Conservation (phyloP, 2,888 invertebrate species). For the Rhorus exstirpatorius region DNA sequence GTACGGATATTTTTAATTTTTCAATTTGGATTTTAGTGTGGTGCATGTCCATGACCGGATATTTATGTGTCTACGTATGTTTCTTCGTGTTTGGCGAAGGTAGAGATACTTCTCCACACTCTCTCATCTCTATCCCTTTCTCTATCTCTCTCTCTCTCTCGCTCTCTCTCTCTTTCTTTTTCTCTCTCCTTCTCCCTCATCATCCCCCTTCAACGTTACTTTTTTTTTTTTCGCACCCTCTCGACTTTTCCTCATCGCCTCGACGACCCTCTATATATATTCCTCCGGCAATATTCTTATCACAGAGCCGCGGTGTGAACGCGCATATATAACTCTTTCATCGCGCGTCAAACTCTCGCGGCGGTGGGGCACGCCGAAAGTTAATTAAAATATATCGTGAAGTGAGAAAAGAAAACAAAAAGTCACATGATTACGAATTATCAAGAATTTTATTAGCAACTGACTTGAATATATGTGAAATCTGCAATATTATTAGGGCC, state of each 20-base stretch:
- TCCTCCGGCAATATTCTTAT: no score
- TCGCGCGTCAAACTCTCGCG: no score
- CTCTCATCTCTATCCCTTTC: no score
- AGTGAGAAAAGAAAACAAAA: not conserved
- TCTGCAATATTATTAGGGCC: no score
- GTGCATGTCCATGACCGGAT: no score
- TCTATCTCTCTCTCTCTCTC: no score
- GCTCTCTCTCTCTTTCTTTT: no score
- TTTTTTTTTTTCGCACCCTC: conserved; percentile 15
- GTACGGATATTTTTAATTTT: conserved; percentile 25
- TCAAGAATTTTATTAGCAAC: conserved; percentile 21
- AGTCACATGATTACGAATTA: not conserved
- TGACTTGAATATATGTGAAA: not conserved
- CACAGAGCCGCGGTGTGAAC: no score
- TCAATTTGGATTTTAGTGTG: not conserved
- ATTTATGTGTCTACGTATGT: no score
- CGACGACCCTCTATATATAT: not conserved
- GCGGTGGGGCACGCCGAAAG: not conserved
- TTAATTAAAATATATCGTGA: conserved; percentile 21
- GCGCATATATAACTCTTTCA: no score
- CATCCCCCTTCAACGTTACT: not conserved
- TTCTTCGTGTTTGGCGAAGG: conserved; percentile 35
- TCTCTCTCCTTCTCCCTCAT: not conserved
- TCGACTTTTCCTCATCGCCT: conserved; percentile 5
- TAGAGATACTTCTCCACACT: conserved; percentile 47